Percentiles rank a stretch among this genome's conserved stretches.
Conservation (phyloP, 2,797 vertebrate species). For the Hybognathus amarus region DNA sequence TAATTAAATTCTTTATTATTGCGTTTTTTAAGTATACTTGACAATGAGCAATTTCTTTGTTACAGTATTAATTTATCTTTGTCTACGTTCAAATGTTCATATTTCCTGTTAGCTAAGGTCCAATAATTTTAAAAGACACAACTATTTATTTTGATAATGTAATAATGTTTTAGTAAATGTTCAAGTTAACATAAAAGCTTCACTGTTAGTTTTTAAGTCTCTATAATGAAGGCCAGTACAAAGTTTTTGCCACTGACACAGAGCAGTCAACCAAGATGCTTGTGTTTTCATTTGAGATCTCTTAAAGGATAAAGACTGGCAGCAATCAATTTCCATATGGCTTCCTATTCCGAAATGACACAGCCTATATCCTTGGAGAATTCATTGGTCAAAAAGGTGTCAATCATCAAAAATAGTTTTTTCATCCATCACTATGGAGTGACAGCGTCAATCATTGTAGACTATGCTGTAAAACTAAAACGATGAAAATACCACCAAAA, state of each 20-base stretch:
- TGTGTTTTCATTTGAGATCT: conserved; percentile 30
- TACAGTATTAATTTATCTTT: background rate
- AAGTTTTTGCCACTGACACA: conserved; percentile 1
- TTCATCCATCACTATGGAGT: conserved; percentile 36
- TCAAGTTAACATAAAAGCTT: background rate
- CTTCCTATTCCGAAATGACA: conserved; percentile 41
- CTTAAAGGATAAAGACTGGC: conserved; percentile 41
- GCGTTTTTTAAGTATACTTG: background rate
- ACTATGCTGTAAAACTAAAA: conserved; percentile 28
- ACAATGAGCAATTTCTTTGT: background rate
- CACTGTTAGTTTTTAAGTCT: background rate
- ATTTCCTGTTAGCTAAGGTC: background rate
- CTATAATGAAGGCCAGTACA: background rate
- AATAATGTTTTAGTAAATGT: background rate
- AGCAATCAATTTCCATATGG: conserved; percentile 41
- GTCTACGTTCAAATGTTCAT: background rate
- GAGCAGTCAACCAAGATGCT: conserved; percentile 5
- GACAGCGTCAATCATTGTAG: conserved; percentile 52
- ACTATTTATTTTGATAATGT: background rate
- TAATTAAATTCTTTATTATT: background rate
- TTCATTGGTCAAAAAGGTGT: conserved; percentile 43
- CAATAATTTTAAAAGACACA: background rate
- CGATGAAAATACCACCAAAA: conserved; percentile 34
- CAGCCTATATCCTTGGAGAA: conserved; percentile 40
- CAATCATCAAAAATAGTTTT: conserved; percentile 54